Base-by-base conservation (phyloP, 2,797 vertebrate genomes). In the Xenopus petersii region DNA sequence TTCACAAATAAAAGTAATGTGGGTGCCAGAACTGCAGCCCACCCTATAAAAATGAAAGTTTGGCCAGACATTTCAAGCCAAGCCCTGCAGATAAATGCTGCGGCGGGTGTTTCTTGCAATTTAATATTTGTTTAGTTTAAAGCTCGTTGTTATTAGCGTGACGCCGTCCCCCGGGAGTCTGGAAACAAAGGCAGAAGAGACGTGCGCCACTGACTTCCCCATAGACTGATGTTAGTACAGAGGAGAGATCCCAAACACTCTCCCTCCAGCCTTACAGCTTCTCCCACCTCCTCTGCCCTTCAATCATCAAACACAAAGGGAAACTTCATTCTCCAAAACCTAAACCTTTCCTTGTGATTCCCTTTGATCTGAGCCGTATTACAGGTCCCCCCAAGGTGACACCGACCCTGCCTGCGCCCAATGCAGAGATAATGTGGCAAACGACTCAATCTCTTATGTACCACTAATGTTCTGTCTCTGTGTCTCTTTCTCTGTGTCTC, bases 371-470 rank as follows among this genome's bases (percentile, higher is more conserved):
- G 12, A 16, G 12, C 64, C 56, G 24, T 21, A 61, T 69, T 51
- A 46, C 36, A 54, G 75, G 75, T 72, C 21, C 70, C 47, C 70
- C 64, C 75, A 77, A 77, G 70, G 75, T 68, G 64, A 73, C 63
- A 0, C 10, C 49, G 54, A 42, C 64, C 55, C 33, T 36, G 33
- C 33, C 33, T 36, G 33, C 33, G 3, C 33, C 33, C 33, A 3
- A 6, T 21, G 21, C 21, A 36, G 33, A 36, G 33, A 3, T 6
- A 36, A 36, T 6, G 33, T 36, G 33, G 33, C 33, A 36, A 1
- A 36, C 33, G 2, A 3, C 3, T 36, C 33, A 4, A 36, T 36
- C 33, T 4, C 1, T 21, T 21, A n/a, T n/a, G n/a, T n/a, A n/a
- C n/a, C n/a, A n/a, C n/a, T n/a, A 36, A 3, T 6, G 6, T 36